A percentile compares a stretch with the other conserved stretches of the same genome.
These are phyloP conservation scores for Noctilio leporinus DNA, from an alignment of 2,113 vertebrate genomes.

Conservation along the genomic window DNA sequence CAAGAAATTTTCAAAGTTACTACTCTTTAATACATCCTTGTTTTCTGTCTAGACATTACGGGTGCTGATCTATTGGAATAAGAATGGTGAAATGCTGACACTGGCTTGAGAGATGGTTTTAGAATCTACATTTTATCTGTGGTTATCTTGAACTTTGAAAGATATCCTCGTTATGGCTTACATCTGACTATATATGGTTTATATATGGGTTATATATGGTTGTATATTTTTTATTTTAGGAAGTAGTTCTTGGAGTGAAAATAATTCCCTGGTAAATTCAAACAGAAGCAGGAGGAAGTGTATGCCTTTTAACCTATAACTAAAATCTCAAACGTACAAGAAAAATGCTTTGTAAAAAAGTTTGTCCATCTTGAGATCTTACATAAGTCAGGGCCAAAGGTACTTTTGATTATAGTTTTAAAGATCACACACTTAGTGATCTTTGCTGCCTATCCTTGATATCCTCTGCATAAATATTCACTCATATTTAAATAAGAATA, in stretches of 20 bases:
- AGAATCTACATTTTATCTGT: background rate
- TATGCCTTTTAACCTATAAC: background rate
- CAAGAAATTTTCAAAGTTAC: background rate
- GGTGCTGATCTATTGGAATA: background rate
- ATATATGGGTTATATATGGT: background rate
- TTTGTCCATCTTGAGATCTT: background rate
- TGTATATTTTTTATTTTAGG: background rate
- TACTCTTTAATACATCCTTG: background rate
- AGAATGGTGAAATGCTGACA: background rate
- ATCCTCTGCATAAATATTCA: background rate
- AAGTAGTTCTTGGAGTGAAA: background rate
- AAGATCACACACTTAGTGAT: background rate
- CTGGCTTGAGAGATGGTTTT: background rate
- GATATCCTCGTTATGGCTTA: background rate
- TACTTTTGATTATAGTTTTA: background rate
- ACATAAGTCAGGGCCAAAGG: background rate
- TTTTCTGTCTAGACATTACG: background rate
- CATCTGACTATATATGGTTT: background rate
- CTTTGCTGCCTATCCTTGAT: background rate
- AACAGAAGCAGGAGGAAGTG: background rate
- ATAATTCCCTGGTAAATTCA: background rate
- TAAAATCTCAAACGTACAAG: background rate
- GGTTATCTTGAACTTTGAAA: background rate
- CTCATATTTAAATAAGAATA: background rate
- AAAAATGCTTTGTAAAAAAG: background rate